Base-by-base conservation (phyloP, 1,140 invertebrate species). In the Choristoneura fumiferana region DNA sequence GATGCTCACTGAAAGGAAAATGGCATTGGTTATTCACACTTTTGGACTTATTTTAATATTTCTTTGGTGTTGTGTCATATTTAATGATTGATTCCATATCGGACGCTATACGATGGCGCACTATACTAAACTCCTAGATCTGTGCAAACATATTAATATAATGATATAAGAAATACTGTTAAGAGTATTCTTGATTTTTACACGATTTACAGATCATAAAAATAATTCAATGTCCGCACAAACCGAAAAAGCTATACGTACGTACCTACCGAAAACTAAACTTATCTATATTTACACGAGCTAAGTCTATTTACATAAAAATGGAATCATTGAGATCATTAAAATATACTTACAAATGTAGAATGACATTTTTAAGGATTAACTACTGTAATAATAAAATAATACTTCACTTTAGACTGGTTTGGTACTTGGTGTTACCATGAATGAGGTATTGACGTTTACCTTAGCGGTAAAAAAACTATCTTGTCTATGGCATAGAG, bases 241-340 rank as follows among this genome's bases (percentile, higher is more conserved):
- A 63, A 54, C 13, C 13, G 53, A 54, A 35, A 54, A 1, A 54
- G 29, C 43, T 49, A 29, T 49, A 22, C 1, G 36, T 55, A 54
- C 15, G 15, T 34, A 18, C 53, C 33, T 35, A 29, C 17, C 36
- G 49, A 63, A 57, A 56, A 22, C 54, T 71, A 72, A 63, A 37
- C 62, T 68, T 78, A 69, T 52, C 61, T 78, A 76, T 81, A 79
- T 80, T 71, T 78, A 83, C 71, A 78, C 68, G 72, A 58, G 58
- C 62, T 72, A 71, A 63, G 62, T 52, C 71, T 86, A 88, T 89
- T 78, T 88, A 88, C 82, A 85, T 64, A 86, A 49, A n/a, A 71
- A 88, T 84, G 85, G 85, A 89, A 89, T 87, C 80, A 78, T 84
- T 89, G 85, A 89, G 85, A 89, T 89, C 85, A 89, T 80, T 81